Percentiles rank a stretch among this genome's conserved stretches.
These are phyloP conservation scores for Caenorhabditis macrosperma DNA, from an alignment of 2,888 invertebrate species.

Conservation along the genomic window DNA sequence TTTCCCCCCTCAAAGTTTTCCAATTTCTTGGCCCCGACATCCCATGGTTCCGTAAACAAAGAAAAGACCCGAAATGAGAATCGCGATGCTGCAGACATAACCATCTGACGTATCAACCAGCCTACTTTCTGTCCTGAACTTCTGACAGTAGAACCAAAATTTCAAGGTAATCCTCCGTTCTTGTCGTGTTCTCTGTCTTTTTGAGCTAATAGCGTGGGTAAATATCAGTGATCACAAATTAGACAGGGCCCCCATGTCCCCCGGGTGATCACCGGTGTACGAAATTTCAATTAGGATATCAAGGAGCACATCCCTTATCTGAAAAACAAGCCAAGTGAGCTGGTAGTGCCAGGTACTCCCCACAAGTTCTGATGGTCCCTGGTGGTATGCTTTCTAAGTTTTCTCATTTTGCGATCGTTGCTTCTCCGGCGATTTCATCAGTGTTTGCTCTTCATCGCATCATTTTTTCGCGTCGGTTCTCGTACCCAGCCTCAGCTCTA, in stretches of 20 bases:
- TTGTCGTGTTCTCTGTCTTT: too few relatives aligned
- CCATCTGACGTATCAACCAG: slow-evolving; percentile 4
- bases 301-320: background rate
- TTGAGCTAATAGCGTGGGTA: too few relatives aligned
- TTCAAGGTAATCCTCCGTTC: background rate
- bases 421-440: slow-evolving; percentile 9
- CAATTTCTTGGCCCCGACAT: slow-evolving; percentile 12
- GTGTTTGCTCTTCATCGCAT: slow-evolving; percentile 55
- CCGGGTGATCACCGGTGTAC: too few relatives aligned
- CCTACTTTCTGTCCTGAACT: background rate
- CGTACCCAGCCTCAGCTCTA: too few relatives aligned
- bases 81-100: background rate
- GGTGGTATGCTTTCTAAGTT: slow-evolving; percentile 11
- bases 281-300: too few relatives aligned
- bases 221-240: too few relatives aligned
- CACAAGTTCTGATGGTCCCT: background rate
- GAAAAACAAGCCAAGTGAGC: slow-evolving; percentile 1
- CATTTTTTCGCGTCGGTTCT: slow-evolving; percentile 29
- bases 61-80: slow-evolving; percentile 3
- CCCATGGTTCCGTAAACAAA: slow-evolving; percentile 39
- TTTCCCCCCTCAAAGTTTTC: slow-evolving; percentile 27
- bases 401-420: slow-evolving; percentile 26
- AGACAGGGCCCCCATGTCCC: too few relatives aligned
- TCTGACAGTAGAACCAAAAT: background rate
- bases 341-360: slow-evolving; percentile 28